These are phyloP conservation scores for Alectoris magna DNA, from an alignment of 2,797 vertebrate genomes.

Conservation along the genomic window DNA sequence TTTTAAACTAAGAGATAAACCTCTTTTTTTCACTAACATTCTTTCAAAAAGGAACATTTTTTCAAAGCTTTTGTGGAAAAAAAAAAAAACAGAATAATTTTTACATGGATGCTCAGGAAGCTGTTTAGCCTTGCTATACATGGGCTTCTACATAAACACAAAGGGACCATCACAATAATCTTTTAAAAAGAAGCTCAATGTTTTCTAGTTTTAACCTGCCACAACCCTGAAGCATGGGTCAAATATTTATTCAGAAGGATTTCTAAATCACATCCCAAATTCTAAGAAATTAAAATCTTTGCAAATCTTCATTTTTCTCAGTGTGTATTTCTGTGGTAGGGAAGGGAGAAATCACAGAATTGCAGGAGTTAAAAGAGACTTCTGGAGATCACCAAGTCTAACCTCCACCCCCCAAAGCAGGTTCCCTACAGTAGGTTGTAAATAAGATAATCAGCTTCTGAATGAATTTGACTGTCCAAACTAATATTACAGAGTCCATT, in stretches of 20 bases:
- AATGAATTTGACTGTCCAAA: neutral
- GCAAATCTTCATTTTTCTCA: neutral
- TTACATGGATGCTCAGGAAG: neutral
- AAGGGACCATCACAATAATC: neutral
- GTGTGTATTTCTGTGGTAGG: rapidly evolving
- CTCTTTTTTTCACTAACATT: neutral
- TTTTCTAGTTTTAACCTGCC: slow-evolving; percentile 10
- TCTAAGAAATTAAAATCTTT: neutral
- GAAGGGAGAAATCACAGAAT: neutral
- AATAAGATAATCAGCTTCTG: neutral
- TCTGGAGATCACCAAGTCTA: too few relatives aligned
- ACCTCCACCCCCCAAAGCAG: too few relatives aligned
- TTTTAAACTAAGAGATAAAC: neutral
- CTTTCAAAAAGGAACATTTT: neutral
- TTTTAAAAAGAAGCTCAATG: neutral
- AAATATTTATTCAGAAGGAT: neutral
- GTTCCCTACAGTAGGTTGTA: too few relatives aligned
- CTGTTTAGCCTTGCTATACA: neutral
- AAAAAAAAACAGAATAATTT: slow-evolving; percentile 24
- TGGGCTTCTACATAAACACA: neutral
- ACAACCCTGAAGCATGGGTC: neutral
- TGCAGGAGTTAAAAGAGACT: too few relatives aligned
- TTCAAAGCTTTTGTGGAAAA: slow-evolving; percentile 1
- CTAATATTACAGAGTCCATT: neutral
- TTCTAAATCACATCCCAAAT: neutral